Base-by-base conservation (phyloP, 1,140 invertebrate species). In the Brachionus manjavacas region DNA sequence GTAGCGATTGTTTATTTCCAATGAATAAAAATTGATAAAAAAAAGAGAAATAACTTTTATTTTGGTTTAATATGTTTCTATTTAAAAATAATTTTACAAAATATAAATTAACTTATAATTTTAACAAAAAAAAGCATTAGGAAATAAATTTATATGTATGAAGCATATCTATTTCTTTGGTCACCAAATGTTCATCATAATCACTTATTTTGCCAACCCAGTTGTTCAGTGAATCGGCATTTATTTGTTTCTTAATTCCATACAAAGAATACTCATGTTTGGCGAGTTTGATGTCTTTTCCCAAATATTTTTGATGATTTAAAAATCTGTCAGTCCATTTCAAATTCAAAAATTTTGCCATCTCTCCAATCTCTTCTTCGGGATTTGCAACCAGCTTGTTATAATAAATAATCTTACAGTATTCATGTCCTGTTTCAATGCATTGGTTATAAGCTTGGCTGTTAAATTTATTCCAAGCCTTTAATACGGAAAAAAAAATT, bases 331-430 rank as follows among this genome's bases (percentile, higher is more conserved):
- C 31, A 28, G 66, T 70, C 66, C 66, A 70, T 11, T 9, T 6
- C 3, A 70, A 14, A 31, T 70, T 70, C 28, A 70, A 70, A 70
- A 70, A 70, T n/a, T 9, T 70, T 25, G 66, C 66, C 14, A 70
- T 35, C 1, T 14, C n/a, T 12, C 14, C 6, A 11, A 31, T 70
- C 3, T 28, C 28, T 31, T 25, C 23, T 70, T 70, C n/a, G 7
- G 66, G 1, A 70, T 70, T 70, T 11, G 23, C 12, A 7, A 70
- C 66, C 20, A 70, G n/a, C 11, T 70, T 14, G 3, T 70, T 4
- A n/a, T 70, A 70, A 28, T 31, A n/a, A n/a, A 70, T n/a, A 14
- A 70, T 70, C 31, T 70, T 70, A 31, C 66, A 70, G 39, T 70
- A 70, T 3, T 70, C 28, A n/a, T 3, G 1, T 6, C 66, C 66